A percentile compares a stretch with the other conserved stretches of the same genome.
phyloP scores from a whole-genome alignment of 2,888 invertebrate genomes.

The Sinohyriopsis cumingii region DNA sequence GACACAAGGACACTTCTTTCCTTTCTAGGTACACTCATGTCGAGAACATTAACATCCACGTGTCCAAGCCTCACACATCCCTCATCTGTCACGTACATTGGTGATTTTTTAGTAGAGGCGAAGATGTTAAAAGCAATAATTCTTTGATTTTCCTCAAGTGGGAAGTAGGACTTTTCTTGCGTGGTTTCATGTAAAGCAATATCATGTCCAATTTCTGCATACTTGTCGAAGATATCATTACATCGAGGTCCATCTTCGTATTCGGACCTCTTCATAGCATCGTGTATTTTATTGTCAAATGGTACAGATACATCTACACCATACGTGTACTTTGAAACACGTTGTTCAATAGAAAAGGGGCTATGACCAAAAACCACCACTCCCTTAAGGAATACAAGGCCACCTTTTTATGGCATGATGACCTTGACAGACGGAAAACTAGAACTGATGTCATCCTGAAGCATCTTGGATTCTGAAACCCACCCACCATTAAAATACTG shows the following conservation, averaged over 20 bases:
- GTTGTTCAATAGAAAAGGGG: slow-evolving; percentile 12
- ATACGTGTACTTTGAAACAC: slow-evolving; percentile 19
- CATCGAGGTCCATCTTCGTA: slow-evolving; percentile 11
- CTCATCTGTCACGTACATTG: slow-evolving; percentile 21
- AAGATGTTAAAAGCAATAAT: slow-evolving; percentile 16
- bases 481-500: slow-evolving; percentile 30
- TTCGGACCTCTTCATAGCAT: slow-evolving; percentile 11
- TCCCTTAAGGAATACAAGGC: slow-evolving; percentile 26
- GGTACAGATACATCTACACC: slow-evolving; percentile 12
- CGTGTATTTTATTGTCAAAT: slow-evolving; percentile 13
- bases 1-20: too few species aligned
- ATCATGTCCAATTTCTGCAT: slow-evolving; percentile 13
- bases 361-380: slow-evolving; percentile 25
- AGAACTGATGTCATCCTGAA: slow-evolving; percentile 14
- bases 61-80: slow-evolving; percentile 18
- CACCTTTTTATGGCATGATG: slow-evolving; percentile 23
- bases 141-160: slow-evolving; percentile 13
- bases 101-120: slow-evolving; percentile 9
- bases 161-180: slow-evolving; percentile 16
- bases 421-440: slow-evolving; percentile 16
- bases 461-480: slow-evolving; percentile 26
- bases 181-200: slow-evolving; percentile 11
- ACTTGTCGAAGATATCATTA: slow-evolving; percentile 17
- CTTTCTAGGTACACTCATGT: slow-evolving; percentile 2
- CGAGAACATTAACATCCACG: slow-evolving; percentile 18